Evolutionary conservation across 1,140 invertebrate genomes (phyloP).

Genomic region (Calephelis virginiensis): DNA sequence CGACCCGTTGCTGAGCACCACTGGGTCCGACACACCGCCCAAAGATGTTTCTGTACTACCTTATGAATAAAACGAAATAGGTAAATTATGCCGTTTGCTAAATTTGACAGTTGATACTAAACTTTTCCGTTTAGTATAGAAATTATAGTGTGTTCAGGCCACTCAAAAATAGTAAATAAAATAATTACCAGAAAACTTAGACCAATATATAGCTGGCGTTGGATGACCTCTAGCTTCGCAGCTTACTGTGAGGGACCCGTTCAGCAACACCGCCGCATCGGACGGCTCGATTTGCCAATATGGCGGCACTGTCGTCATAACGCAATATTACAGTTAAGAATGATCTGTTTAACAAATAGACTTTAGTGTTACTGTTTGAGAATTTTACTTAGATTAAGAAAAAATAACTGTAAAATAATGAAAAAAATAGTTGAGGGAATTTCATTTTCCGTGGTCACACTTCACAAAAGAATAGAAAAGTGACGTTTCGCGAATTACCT

Average conservation of each 20-base stretch:
- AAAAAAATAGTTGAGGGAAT: too few relatives aligned
- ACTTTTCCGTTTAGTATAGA: not conserved
- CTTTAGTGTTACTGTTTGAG: too few relatives aligned
- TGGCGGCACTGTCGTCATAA: constrained; percentile 84
- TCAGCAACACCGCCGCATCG: constrained; percentile 85
- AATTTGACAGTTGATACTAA: not conserved
- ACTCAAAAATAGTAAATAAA: not conserved
- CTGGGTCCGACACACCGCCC: constrained; percentile 66
- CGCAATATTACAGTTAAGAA: not conserved
- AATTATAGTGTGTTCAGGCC: not conserved
- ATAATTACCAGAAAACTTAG: constrained; percentile 70
- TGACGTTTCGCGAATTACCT: too few relatives aligned
- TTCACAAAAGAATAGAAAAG: too few relatives aligned
- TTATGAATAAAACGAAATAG: constrained; percentile 31
- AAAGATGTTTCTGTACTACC: constrained; percentile 64
- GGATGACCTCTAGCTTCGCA: constrained; percentile 91
- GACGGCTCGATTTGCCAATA: constrained; percentile 90
- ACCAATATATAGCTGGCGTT: constrained; percentile 87
- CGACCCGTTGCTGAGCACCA: constrained; percentile 83
- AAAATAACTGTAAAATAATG: too few relatives aligned
- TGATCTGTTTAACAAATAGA: not conserved
- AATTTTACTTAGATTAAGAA: too few relatives aligned
- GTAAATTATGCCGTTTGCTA: too few relatives aligned
- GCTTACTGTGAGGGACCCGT: constrained; percentile 85
- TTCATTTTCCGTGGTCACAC: too few relatives aligned